Evolutionary conservation across 2,797 vertebrate genomes (phyloP).

Genomic region (Sternotherus odoratus): DNA sequence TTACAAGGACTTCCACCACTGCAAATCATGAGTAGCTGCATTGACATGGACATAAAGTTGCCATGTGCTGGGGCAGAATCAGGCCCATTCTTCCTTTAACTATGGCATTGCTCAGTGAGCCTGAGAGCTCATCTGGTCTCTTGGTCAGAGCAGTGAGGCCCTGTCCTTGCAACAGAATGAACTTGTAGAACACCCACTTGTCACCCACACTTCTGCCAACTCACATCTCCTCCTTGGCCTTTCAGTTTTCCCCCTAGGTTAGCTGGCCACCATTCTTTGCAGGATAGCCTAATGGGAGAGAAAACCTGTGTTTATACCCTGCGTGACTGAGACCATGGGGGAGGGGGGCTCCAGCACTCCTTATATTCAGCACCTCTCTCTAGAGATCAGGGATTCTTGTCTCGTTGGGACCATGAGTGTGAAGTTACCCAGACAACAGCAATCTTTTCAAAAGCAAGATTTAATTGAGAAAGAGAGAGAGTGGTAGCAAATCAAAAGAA

Average conservation of each 20-base stretch:
- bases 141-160: not conserved
- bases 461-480: not conserved
- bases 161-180: not conserved
- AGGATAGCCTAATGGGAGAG: not conserved
- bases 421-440: not conserved
- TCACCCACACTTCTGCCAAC: not conserved
- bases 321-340: not conserved
- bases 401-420: not conserved
- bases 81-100: not conserved
- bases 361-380: not conserved
- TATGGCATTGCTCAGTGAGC: not conserved
- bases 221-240: not conserved
- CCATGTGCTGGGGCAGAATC: not conserved
- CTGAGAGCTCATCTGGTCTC: not conserved
- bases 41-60: not conserved
- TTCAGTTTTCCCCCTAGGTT: not conserved
- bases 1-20: too few relatives aligned
- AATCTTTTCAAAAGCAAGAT: not conserved
- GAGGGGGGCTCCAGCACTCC: not conserved
- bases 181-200: not conserved
- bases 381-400: not conserved
- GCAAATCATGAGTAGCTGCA: too few relatives aligned
- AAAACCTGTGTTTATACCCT: not conserved
- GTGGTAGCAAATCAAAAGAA: not conserved
- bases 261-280: not conserved